These are phyloP conservation scores for Enteromius fasciolatus DNA, from an alignment of 2,797 vertebrate genomes.

Conservation along the genomic window DNA sequence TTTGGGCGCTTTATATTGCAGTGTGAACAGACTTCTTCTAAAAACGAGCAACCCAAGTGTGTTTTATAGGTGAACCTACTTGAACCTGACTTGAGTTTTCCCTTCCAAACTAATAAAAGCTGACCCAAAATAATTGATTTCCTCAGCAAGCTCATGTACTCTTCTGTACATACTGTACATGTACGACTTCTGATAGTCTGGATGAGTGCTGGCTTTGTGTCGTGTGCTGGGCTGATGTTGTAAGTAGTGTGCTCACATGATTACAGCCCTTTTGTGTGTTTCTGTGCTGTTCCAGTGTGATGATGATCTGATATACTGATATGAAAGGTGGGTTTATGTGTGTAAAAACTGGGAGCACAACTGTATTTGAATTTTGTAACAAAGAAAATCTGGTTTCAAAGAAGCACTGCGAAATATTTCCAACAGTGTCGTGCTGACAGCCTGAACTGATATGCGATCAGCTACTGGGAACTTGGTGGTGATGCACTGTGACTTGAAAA, in stretches of 20 bases:
- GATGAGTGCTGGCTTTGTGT: slow-evolving; percentile 29
- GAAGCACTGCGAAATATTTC: background rate
- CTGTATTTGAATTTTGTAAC: slow-evolving; percentile 24
- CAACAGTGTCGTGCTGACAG: slow-evolving; percentile 40
- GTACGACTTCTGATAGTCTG: slow-evolving; percentile 32
- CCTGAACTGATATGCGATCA: slow-evolving; percentile 20
- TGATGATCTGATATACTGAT: slow-evolving; percentile 23
- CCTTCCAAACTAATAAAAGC: background rate
- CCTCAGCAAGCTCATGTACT: slow-evolving; percentile 58
- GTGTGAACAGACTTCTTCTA: background rate
- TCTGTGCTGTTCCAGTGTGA: slow-evolving; percentile 25
- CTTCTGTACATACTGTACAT: slow-evolving; percentile 79
- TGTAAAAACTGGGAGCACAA: slow-evolving; percentile 28
- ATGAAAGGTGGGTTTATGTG: slow-evolving; percentile 25
- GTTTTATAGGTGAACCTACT: background rate
- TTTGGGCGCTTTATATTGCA: background rate
- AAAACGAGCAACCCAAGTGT: background rate
- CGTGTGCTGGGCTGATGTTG: slow-evolving; percentile 26
- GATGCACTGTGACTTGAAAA: slow-evolving; percentile 30
- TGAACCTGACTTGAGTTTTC: background rate
- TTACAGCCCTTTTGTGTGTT: slow-evolving; percentile 24
- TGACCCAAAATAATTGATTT: background rate
- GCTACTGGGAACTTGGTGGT: slow-evolving; percentile 26
- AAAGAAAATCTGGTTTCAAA: slow-evolving; percentile 9
- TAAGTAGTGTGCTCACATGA: slow-evolving; percentile 22